Percentiles rank a stretch among this genome's conserved stretches.
Evolutionary conservation across 2,113 vertebrate genomes (phyloP).

Genomic region (Upupa epops): DNA sequence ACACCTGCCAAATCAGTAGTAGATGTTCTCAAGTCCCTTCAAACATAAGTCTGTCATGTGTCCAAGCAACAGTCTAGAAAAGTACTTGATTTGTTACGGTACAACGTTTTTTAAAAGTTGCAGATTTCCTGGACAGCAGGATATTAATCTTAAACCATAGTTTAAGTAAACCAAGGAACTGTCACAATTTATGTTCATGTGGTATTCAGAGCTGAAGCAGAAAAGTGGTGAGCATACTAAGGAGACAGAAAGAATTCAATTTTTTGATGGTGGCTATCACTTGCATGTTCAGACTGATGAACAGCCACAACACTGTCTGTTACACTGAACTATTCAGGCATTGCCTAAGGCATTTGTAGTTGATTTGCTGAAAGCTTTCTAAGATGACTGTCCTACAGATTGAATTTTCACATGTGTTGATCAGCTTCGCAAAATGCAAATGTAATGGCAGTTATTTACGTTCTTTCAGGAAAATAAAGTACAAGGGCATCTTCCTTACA

Average conservation of each 20-base stretch:
- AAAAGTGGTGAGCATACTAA: not conserved
- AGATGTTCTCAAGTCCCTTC: not conserved
- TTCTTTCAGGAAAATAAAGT: not conserved
- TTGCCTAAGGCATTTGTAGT: not conserved
- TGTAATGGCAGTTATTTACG: not conserved
- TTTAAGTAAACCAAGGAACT: not conserved
- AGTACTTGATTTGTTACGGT: not conserved
- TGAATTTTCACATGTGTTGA: not conserved
- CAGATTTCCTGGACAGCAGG: not conserved
- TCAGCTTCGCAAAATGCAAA: not conserved
- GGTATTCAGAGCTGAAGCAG: not conserved
- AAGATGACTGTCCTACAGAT: not conserved
- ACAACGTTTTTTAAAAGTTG: not conserved
- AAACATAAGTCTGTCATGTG: not conserved
- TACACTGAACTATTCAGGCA: not conserved
- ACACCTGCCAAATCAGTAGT: not conserved
- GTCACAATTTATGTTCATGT: not conserved
- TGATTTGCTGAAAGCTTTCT: not conserved
- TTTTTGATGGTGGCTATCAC: not conserved
- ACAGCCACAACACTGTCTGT: not conserved
- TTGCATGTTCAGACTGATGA: not conserved
- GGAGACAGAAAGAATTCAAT: not conserved
- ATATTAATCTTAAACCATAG: not conserved
- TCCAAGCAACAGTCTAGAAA: not conserved
- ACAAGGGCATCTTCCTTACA: not conserved